Evolutionary conservation across 1,140 invertebrate genomes (phyloP).

Genomic region (Lutraria rhynchaena): DNA sequence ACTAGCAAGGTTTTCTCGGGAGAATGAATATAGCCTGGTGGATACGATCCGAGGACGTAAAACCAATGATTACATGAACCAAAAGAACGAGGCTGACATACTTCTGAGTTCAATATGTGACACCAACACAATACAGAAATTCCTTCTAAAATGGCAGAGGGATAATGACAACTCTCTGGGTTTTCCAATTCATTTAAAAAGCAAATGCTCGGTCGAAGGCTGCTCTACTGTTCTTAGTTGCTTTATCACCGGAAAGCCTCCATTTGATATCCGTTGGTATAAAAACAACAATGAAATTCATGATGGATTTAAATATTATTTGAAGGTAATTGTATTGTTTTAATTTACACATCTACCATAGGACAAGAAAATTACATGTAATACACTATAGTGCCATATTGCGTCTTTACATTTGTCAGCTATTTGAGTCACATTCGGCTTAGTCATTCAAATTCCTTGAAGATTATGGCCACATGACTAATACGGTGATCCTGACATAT

Average conservation of each 20-base stretch:
- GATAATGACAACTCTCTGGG: conserved; percentile 24
- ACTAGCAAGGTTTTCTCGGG: neutral
- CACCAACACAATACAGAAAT: conserved; percentile 24
- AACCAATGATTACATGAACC: neutral
- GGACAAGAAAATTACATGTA: no score
- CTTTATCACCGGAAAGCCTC: conserved; percentile 25
- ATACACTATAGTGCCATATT: no score
- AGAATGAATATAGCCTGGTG: conserved; percentile 11
- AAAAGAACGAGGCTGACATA: conserved; percentile 28
- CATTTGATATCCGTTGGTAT: conserved; percentile 31
- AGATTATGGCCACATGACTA: no score
- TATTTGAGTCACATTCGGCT: no score
- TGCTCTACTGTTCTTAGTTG: conserved; percentile 17
- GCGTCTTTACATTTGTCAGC: no score
- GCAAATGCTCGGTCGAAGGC: conserved; percentile 53
- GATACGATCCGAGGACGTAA: conserved; percentile 11
- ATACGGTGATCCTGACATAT: no score
- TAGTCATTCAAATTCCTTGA: no score
- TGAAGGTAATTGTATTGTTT: conserved; percentile 51
- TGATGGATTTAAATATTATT: conserved; percentile 46
- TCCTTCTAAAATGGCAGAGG: conserved; percentile 35
- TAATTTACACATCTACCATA: no score
- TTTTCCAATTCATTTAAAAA: conserved; percentile 45
- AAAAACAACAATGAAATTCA: conserved; percentile 45
- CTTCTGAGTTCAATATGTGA: conserved; percentile 23